Conservation (phyloP, 2,797 vertebrate species). For the Lagodon rhomboides region DNA sequence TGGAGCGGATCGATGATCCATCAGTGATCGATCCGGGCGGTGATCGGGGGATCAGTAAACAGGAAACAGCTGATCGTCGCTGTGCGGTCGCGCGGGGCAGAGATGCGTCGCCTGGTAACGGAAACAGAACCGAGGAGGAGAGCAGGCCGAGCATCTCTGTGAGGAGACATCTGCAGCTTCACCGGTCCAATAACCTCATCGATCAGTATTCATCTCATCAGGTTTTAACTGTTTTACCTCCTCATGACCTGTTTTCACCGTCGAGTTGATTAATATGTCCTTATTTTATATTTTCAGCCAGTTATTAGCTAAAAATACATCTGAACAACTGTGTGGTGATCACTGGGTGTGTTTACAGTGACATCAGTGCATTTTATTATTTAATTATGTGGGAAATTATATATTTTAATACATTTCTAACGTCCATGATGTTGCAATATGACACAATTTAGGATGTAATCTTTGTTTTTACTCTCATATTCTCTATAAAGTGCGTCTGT, state of each 20-base stretch:
- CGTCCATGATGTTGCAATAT: background rate
- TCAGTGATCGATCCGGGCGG: background rate
- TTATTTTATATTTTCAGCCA: background rate
- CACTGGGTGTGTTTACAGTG: background rate
- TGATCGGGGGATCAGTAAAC: background rate
- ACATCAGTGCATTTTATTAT: background rate
- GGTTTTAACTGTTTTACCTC: background rate
- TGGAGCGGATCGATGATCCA: background rate
- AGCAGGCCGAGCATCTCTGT: conserved; percentile 46
- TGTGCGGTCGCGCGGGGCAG: conserved; percentile 19
- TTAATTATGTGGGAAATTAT: background rate
- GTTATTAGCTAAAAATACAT: background rate
- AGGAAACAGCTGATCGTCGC: background rate
- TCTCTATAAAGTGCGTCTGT: background rate
- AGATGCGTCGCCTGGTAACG: conserved; percentile 76
- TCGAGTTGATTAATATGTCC: fast-evolving
- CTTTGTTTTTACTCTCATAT: background rate
- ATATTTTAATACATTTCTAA: background rate
- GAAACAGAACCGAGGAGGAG: conserved; percentile 40
- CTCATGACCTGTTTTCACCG: background rate
- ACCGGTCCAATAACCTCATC: background rate
- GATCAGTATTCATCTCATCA: background rate
- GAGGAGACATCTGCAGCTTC: conserved; percentile 29
- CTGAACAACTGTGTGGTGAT: fast-evolving
- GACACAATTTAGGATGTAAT: background rate